Evolutionary conservation across 2,113 vertebrate species (phyloP), one percentile per base, ranked within the genome.

Genomic region (Centropristis striata): DNA sequence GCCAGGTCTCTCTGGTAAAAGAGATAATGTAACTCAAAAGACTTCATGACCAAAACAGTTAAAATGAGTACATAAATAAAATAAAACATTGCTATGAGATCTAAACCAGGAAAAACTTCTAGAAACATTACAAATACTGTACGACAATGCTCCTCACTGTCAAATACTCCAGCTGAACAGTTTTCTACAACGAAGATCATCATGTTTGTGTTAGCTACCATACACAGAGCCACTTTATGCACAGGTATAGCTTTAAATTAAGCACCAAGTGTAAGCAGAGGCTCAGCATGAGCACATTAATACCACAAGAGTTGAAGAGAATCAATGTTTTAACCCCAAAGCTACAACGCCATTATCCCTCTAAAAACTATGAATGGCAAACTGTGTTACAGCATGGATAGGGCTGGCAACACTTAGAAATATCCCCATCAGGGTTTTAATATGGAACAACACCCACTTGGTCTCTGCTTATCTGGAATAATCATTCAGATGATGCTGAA

Each of bases 331-430:
- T 83, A 85, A 79, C 59, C 76, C 86, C 54, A 66, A 46, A 79
- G 91, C 86, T 68, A 54, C 7, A 86, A 66, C 47, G 65, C 55
- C 59, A 81, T 84, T 73, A 78, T 51, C 46, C 44, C 60, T 28
- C n/a, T 64, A 69, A 84, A 78, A 80, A 54, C 70, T 74, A 75
- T 76, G 85, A 90, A 77, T 87, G 78, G 67, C 54, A 86, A 86
- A 75, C 49, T 75, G 76, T 55, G 59, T 49, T 63, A 55, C 42
- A 50, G 72, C 49, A 23, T 39, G 50, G 58, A 71, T 0, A 39
- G 23, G 63, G 51, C 77, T 89, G 78, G 71, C 25, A 88, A 71
- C 79, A 86, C 66, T 79, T 80, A 85, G 4, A 67, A 60, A 65
- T 2, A 65, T 44, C 27, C 54, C 68, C 51, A 53, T 50, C 27